phyloP scores from a whole-genome alignment of 2,888 invertebrate genomes.

The Cistogaster globosa region DNA sequence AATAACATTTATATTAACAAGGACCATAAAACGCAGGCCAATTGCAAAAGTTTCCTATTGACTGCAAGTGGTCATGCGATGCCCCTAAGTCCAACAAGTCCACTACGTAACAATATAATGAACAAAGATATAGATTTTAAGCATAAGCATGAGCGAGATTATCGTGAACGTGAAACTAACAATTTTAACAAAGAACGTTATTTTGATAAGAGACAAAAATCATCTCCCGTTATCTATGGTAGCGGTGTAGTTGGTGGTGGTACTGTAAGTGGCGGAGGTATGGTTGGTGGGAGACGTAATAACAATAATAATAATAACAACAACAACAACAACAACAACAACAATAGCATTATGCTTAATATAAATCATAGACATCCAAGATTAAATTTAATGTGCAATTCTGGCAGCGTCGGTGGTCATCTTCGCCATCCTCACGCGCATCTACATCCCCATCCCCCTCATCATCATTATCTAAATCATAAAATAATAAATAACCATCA shows the following conservation, averaged over 20 bases:
- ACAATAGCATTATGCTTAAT: conserved; percentile 52
- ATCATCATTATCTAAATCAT: conserved; percentile 61
- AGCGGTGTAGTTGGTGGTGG: conserved; percentile 40
- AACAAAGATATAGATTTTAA: conserved; percentile 62
- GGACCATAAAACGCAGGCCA: conserved; percentile 77
- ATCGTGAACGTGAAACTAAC: conserved; percentile 58
- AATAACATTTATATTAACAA: conserved; percentile 42
- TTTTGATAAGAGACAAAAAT: conserved; percentile 61
- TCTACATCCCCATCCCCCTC: conserved; percentile 34
- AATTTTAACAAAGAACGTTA: conserved; percentile 62
- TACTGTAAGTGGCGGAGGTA: conserved; percentile 12
- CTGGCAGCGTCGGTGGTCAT: conserved; percentile 60
- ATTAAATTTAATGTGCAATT: conserved; percentile 51
- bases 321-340: neutral
- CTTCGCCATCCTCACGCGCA: conserved; percentile 73
- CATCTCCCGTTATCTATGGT: conserved; percentile 49
- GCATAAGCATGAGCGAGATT: conserved; percentile 65
- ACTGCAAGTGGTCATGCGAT: conserved; percentile 78
- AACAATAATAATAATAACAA: conserved; percentile 51
- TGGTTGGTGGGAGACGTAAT: conserved; percentile 54
- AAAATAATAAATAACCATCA: conserved; percentile 69
- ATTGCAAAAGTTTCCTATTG: conserved; percentile 76
- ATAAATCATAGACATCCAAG: conserved; percentile 62
- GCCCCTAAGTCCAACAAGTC: conserved; percentile 76
- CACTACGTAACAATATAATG: conserved; percentile 39